Evolutionary conservation across 2,888 invertebrate species (phyloP).

Genomic region (Thysanoteuthis rhombus): DNA sequence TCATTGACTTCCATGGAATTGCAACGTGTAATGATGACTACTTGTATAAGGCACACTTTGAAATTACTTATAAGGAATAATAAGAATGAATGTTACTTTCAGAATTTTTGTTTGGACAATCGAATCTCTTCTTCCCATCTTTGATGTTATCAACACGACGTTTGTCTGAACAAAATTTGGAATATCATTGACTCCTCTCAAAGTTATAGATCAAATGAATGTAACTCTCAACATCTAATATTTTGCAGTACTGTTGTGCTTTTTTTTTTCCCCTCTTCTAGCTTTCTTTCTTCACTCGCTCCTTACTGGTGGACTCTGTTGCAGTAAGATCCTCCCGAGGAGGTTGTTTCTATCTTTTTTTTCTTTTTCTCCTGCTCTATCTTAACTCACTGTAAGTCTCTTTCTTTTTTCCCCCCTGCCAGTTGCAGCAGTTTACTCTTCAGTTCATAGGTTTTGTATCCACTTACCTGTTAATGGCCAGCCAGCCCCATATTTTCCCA

Average conservation of each 20-base stretch:
- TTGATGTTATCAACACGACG: no score
- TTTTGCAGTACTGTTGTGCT: not conserved
- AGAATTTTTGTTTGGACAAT: no score
- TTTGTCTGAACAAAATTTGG: no score
- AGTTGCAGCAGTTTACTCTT: conserved; percentile 25
- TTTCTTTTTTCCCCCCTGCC: not conserved
- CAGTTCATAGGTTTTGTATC: conserved; percentile 25
- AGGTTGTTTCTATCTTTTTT: not conserved
- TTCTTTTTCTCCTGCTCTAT: not conserved
- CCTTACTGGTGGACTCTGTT: not conserved
- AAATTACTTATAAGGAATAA: not conserved
- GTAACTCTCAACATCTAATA: not conserved
- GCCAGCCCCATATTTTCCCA: conserved; percentile 31
- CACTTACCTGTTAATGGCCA: conserved; percentile 31
- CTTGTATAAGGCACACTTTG: not conserved
- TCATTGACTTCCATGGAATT: not conserved
- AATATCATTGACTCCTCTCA: no score
- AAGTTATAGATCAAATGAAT: no score
- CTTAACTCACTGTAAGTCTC: not conserved
- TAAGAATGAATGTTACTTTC: not conserved
- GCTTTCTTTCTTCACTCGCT: not conserved
- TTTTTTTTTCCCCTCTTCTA: not conserved
- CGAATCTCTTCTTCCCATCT: no score
- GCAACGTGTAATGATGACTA: not conserved
- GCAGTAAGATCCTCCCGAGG: not conserved